Conservation (phyloP, 1,140 invertebrate species). For the Liolophura sinensis region DNA sequence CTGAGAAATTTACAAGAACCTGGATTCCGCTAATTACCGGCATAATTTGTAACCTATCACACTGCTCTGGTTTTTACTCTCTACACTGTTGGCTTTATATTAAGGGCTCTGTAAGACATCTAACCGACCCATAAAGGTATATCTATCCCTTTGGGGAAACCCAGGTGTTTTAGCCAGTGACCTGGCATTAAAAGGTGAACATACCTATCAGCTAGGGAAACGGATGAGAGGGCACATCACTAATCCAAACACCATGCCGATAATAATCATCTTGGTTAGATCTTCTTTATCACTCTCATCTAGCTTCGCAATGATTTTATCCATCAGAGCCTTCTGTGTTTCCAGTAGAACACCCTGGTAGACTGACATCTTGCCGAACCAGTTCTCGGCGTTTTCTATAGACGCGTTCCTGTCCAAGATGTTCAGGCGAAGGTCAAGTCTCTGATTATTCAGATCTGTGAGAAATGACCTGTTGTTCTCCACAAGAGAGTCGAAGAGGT, state of each 20-base stretch:
- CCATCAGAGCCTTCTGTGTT: slow-evolving; percentile 18
- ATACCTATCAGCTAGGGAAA: slow-evolving; percentile 41
- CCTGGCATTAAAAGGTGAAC: slow-evolving; percentile 3
- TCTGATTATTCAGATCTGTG: slow-evolving; percentile 12
- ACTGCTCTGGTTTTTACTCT: too few species aligned
- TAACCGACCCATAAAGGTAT: too few species aligned
- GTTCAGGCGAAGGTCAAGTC: slow-evolving; percentile 19
- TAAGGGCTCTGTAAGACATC: too few species aligned
- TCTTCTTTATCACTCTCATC: slow-evolving; percentile 15
- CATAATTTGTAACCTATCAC: too few species aligned
- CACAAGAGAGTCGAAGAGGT: slow-evolving; percentile 16
- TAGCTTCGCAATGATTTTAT: slow-evolving; percentile 17
- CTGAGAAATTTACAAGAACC: too few species aligned
- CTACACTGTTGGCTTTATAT: too few species aligned
- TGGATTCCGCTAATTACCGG: too few species aligned
- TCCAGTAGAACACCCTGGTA: slow-evolving; percentile 24
- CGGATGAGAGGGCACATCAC: slow-evolving; percentile 41
- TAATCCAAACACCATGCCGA: slow-evolving; percentile 33
- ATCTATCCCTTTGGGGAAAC: too few species aligned
- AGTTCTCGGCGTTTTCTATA: slow-evolving; percentile 18
- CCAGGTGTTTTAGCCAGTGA: too few species aligned
- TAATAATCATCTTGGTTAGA: slow-evolving; percentile 25
- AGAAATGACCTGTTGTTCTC: slow-evolving; percentile 20
- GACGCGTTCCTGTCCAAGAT: slow-evolving; percentile 16
- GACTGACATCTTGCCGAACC: slow-evolving; percentile 25